Evolutionary conservation across 1,140 invertebrate genomes (phyloP), one percentile per base, ranked within the genome.

Genomic region (Manduca sexta): DNA sequence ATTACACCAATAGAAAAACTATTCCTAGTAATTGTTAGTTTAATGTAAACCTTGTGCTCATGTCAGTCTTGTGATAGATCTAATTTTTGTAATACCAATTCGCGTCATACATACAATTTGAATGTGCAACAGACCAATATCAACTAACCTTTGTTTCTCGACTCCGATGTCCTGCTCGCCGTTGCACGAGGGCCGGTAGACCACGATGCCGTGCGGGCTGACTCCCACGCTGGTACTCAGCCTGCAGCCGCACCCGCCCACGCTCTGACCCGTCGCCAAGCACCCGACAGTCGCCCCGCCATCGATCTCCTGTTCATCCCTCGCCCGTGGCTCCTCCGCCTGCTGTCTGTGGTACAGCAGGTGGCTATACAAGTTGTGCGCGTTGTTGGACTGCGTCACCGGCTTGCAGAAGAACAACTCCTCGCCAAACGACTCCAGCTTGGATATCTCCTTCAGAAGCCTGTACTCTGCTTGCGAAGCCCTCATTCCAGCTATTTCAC

Each of bases 381-480:
- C 72, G 50, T 82, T 77, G 61, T 82, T 84, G 30, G 48, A 68
- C 37, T 73, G 61, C 21, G 80, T 88, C 29, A 82, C 73, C 10
- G 87, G 87, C 64, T 92, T 92, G 45, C 91, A 92, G 66, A 92
- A 90, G 78, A 95, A 96, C 52, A 93, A 83, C 74, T 96, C 94
- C 76, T 95, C 92, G 0, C 94, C 95, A 76, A 95, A 96, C 14
- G 91, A 91, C 53, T 92, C 91, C 49, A 95, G 83, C 45, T 91
- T 89, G 1, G 93, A 92, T 26, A 94, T 92, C 74, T 94, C 92
- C 65, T 95, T 92, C 0, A 97, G 78, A 6, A 96, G 77, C 87
- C 92, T 92, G 82, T 96, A 95, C 68, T 95, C 92, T 2, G 94
- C 94, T 45, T 84, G 82, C 0, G 86, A 86, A 1, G 79, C 73